phyloP scores from a whole-genome alignment of 2,113 vertebrate species.

The Chaetura pelagica region DNA sequence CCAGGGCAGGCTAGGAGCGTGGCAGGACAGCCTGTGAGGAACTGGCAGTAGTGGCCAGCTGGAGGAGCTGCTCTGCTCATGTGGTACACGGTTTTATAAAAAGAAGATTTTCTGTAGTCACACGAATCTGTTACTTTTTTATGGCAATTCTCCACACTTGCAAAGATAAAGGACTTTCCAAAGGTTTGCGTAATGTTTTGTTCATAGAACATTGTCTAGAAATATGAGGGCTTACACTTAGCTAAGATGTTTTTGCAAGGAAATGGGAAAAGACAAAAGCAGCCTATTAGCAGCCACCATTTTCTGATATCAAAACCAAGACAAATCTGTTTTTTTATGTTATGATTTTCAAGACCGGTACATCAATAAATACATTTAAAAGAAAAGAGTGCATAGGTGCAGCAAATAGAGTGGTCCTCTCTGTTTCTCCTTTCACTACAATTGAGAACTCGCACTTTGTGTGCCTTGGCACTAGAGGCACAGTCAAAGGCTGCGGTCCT shows the following conservation, averaged over 20 bases:
- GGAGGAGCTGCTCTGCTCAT: background rate
- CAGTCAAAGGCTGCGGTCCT: background rate
- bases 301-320: background rate
- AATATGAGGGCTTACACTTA: background rate
- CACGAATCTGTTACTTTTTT: background rate
- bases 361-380: background rate
- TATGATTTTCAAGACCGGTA: background rate
- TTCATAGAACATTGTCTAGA: background rate
- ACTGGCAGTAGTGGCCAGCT: background rate
- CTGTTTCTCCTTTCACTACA: background rate
- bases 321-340: background rate
- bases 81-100: background rate
- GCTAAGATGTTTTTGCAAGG: background rate
- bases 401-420: background rate
- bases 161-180: background rate
- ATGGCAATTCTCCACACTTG: background rate
- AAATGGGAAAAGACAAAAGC: background rate
- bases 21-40: background rate
- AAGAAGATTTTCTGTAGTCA: background rate
- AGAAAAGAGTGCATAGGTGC: background rate
- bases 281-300: background rate
- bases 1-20: background rate
- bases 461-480: background rate
- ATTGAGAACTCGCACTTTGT: background rate
- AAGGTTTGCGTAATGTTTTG: background rate